Base-by-base conservation (phyloP, 2,888 invertebrate genomes). In the Dioctria linearis region DNA sequence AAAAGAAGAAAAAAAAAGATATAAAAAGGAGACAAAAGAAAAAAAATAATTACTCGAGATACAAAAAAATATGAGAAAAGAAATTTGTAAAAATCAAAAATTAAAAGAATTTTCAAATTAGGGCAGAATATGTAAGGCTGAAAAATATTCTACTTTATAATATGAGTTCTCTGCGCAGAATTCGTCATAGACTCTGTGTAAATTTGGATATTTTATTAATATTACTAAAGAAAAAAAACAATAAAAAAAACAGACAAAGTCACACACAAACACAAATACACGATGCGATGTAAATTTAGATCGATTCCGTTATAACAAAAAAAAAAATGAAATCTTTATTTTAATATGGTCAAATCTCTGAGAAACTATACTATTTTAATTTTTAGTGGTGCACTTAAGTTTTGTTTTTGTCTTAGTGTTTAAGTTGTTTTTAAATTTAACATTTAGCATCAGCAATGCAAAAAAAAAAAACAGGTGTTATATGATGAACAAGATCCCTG, bases 191-290 rank as follows among this genome's bases (percentile, higher is more conserved):
- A 71, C 57, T 57, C 54, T 73, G 73, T 73, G 51, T 69, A 69
- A 69, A 69, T 73, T 42, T 37, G 51, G 54, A 73, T 73, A 69
- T 73, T 57, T 73, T 73, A 73, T 73, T 73, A 73, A 73, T 39
- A 73, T 25, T 25, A 25, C 25, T 25, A 25, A 25, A 25, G 2
- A 25, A 25, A 25, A 25, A 25, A 25, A 25, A 25, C 25, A 25
- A 25, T n/a, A 40, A 63, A 65, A 40, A 65, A 40, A 42, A n/a
- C 65, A 65, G 57, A 65, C n/a, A 42, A 49, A 49, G 8, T 49
- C 8, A 49, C 8, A 49, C 6, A 9, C 40, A 5, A 11, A 42
- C n/a, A 40, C 40, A 42, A 8, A 9, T 13, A 63, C 42, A 42
- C 40, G 5, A 61, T 5, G 13, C 39, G 3, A 61, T 61, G 61